Conservation (phyloP, 2,113 vertebrate species). For the Catharus fuscescens region DNA sequence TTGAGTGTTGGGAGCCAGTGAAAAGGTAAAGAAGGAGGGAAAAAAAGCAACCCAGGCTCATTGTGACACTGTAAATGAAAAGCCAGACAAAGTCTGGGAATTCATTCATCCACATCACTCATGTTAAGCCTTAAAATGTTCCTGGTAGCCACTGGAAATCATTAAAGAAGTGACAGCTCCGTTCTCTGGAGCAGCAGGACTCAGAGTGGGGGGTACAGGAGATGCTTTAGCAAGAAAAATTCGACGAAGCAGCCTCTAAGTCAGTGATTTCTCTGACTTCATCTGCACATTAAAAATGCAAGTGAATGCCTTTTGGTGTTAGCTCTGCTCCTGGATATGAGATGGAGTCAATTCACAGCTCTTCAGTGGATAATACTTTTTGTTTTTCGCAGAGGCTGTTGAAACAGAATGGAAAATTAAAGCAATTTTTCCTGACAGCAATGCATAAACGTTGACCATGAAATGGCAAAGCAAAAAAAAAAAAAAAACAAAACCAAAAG, state of each 20-base stretch:
- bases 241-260: not conserved
- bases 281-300: slow-evolving; percentile 68
- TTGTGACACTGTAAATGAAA: slow-evolving; percentile 20
- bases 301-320: slow-evolving; percentile 61
- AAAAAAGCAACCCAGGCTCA: not conserved
- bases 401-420: slow-evolving; percentile 70
- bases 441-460: slow-evolving; percentile 42
- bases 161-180: slow-evolving; percentile 31
- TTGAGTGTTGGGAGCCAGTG: not conserved
- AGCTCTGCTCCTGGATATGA: slow-evolving; percentile 56
- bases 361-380: slow-evolving; percentile 60
- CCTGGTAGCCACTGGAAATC: slow-evolving; percentile 27
- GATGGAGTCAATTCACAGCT: slow-evolving; percentile 64
- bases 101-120: slow-evolving; percentile 46
- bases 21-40: not conserved
- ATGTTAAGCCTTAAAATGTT: slow-evolving; percentile 25
- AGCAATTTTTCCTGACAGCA: slow-evolving; percentile 63
- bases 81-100: slow-evolving; percentile 18
- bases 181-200: slow-evolving; percentile 16
- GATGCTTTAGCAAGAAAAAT: slow-evolving; percentile 51
- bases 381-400: slow-evolving; percentile 49
- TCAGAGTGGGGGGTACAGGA: not conserved
- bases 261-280: slow-evolving; percentile 62
- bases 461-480: slow-evolving; percentile 9
- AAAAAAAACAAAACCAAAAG: slow-evolving; percentile 17